A percentile compares a stretch with the other conserved stretches of the same genome.
These are phyloP conservation scores for Tauraco hartlaubi DNA, from an alignment of 2,797 vertebrate species.

Conservation along the genomic window DNA sequence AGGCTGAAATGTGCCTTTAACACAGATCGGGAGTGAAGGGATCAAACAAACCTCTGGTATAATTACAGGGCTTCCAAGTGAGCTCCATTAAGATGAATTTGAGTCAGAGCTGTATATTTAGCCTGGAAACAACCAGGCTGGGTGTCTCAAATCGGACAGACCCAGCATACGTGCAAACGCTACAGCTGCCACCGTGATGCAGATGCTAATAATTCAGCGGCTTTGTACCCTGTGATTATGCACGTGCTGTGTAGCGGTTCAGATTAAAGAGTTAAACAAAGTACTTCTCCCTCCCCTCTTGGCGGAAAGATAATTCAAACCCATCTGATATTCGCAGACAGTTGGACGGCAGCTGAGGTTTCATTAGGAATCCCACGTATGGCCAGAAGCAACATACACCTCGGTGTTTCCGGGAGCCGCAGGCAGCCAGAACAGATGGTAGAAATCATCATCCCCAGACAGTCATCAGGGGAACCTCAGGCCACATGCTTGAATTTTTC, in stretches of 20 bases:
- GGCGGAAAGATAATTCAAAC: constrained; percentile 45
- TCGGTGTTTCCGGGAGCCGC: constrained; percentile 46
- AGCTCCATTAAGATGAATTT: not conserved
- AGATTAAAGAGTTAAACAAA: constrained; percentile 59
- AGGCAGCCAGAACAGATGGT: constrained; percentile 54
- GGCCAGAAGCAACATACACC: constrained; percentile 70
- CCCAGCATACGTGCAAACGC: not conserved
- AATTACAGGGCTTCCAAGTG: constrained; percentile 23
- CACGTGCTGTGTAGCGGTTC: not conserved
- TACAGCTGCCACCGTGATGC: constrained; percentile 30
- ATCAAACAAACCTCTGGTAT: not conserved
- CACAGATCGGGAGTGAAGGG: not conserved
- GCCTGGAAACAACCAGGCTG: constrained; percentile 16
- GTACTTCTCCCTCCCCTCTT: not conserved
- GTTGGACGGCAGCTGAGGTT: constrained; percentile 71
- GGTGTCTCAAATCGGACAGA: not conserved
- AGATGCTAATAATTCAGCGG: constrained; percentile 51
- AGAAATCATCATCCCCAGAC: constrained; percentile 69
- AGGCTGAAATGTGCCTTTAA: not conserved
- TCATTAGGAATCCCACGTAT: constrained; percentile 74
- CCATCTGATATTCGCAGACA: constrained; percentile 42
- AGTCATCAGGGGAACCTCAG: constrained; percentile 59
- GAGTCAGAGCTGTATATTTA: constrained; percentile 23
- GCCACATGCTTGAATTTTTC: constrained; percentile 69
- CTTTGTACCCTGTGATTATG: constrained; percentile 56